Evolutionary conservation across 2,888 invertebrate genomes (phyloP).

Genomic region (Sinelater perroti): DNA sequence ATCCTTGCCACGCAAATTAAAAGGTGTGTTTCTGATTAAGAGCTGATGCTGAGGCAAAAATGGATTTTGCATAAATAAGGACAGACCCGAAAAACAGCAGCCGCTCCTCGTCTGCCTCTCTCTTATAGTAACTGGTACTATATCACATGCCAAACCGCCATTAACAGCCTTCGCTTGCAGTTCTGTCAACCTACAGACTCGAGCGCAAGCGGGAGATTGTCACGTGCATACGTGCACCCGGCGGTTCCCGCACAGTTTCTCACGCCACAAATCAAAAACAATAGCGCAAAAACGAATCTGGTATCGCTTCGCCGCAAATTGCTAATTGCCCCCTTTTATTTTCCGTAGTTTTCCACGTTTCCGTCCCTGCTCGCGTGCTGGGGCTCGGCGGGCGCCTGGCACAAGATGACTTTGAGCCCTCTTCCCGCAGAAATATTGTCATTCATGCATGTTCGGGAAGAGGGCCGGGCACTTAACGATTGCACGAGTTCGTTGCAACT

Average conservation of each 20-base stretch:
- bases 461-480: too few species aligned
- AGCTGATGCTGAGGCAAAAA: too few species aligned
- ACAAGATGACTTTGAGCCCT: constrained; percentile 37
- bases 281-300: constrained; percentile 2
- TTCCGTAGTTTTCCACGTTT: constrained; percentile 23
- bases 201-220: background rate
- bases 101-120: background rate
- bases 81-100: too few species aligned
- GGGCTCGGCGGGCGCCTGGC: constrained; percentile 40
- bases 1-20: too few species aligned
- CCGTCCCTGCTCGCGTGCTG: constrained; percentile 43
- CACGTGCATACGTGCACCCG: constrained; percentile 3
- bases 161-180: background rate
- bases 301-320: constrained; percentile 55
- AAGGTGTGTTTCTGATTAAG: too few species aligned
- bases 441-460: constrained; percentile 17
- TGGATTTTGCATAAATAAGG: too few species aligned
- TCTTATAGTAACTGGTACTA: background rate
- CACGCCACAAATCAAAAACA: background rate
- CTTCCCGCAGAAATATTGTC: constrained; percentile 29
- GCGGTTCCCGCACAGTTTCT: background rate
- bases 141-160: background rate
- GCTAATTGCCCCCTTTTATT: constrained; percentile 42
- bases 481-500: too few species aligned
- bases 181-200: background rate